Percentiles rank a stretch among this genome's conserved stretches.
phyloP scores from a whole-genome alignment of 2,888 invertebrate genomes.

The Calliphora vomitoria region DNA sequence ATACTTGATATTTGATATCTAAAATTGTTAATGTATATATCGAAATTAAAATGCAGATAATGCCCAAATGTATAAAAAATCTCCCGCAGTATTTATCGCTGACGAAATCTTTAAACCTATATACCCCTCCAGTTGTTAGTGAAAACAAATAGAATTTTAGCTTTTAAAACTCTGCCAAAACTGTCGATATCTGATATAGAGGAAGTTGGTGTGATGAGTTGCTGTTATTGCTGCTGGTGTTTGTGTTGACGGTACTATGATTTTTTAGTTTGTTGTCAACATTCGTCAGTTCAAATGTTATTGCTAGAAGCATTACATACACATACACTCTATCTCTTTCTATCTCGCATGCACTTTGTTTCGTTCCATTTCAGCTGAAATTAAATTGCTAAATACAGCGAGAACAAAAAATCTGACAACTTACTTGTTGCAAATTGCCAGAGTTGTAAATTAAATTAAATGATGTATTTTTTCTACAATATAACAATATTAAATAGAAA shows the following conservation, averaged over 20 bases:
- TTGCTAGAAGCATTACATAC: conserved; percentile 31
- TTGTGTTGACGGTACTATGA: conserved; percentile 44
- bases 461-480: conserved; percentile 9
- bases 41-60: too few relatives aligned
- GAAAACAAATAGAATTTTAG: too few relatives aligned
- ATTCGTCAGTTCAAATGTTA: conserved; percentile 64
- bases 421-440: conserved; percentile 38
- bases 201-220: conserved; percentile 23
- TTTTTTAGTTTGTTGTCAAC: conserved; percentile 53
- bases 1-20: too few relatives aligned
- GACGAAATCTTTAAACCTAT: too few relatives aligned
- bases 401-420: conserved; percentile 25
- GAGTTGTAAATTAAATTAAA: conserved; percentile 62
- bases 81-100: too few relatives aligned
- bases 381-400: conserved; percentile 23
- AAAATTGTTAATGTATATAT: too few relatives aligned
- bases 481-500: background rate
- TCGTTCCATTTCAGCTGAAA: conserved; percentile 28
- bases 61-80: too few relatives aligned
- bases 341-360: background rate
- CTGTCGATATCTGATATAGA: conserved; percentile 19
- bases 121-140: too few relatives aligned
- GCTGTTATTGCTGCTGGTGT: conserved; percentile 10
- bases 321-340: background rate
- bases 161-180: background rate